A percentile compares a stretch with the other conserved stretches of the same genome.
Conservation (phyloP, 2,113 vertebrate genomes). For the Copsychus sechellarum region DNA sequence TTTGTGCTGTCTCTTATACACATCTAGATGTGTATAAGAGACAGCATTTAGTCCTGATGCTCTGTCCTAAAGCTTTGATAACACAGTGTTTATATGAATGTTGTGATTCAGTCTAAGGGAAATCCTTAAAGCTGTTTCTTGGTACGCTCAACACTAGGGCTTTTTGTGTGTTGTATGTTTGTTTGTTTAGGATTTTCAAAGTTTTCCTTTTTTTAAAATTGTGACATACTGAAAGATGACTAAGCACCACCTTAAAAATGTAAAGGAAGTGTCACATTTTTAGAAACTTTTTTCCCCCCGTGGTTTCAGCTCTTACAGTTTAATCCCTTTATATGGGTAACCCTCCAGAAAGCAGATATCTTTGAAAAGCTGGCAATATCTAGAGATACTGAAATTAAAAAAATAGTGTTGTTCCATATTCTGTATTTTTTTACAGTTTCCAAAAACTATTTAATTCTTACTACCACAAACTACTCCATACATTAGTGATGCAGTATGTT, state of each 20-base stretch:
- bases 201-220: not conserved
- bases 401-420: not conserved
- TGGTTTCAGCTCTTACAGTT: not conserved
- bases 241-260: not conserved
- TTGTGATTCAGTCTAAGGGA: not conserved
- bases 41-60: not conserved
- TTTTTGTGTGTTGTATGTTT: not conserved
- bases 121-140: not conserved
- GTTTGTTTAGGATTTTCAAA: rapidly evolving
- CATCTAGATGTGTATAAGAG: too few species aligned
- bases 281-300: not conserved
- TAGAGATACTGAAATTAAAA: not conserved
- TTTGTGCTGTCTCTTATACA: too few species aligned
- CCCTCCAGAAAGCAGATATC: not conserved
- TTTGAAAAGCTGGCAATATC: not conserved
- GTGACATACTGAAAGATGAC: not conserved
- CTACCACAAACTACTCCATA: not conserved
- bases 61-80: not conserved
- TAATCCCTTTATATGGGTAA: not conserved
- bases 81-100: not conserved
- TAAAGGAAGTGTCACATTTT: not conserved
- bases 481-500: rapidly evolving
- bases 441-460: not conserved
- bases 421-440: not conserved
- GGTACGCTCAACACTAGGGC: not conserved